These are phyloP conservation scores for Bradypodion ventrale DNA, from an alignment of 2,797 vertebrate genomes.

Conservation along the genomic window DNA sequence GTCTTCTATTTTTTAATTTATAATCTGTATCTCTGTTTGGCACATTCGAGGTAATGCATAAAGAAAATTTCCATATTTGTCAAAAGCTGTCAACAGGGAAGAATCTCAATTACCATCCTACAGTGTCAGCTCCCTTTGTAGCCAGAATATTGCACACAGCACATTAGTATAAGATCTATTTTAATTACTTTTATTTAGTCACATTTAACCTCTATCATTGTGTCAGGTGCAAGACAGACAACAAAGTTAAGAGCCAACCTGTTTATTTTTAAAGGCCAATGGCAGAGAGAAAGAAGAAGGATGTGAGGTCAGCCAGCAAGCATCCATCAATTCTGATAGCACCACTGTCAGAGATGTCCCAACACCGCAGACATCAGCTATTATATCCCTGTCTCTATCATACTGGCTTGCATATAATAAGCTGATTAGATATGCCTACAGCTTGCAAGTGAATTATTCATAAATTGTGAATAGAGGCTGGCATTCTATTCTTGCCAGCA, in stretches of 20 bases:
- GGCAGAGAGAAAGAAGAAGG: conserved; percentile 24
- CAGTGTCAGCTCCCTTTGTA: conserved; percentile 54
- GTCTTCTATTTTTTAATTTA: conserved; percentile 56
- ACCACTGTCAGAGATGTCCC: conserved; percentile 6
- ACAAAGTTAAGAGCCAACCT: conserved; percentile 40
- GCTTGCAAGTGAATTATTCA: conserved; percentile 67
- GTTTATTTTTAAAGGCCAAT: conserved; percentile 40
- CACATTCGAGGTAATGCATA: conserved; percentile 54
- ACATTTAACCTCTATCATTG: conserved; percentile 60
- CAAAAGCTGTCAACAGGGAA: conserved; percentile 65
- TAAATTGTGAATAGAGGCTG: conserved; percentile 52
- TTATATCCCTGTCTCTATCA: conserved; percentile 53
- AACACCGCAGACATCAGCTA: conserved; percentile 3
- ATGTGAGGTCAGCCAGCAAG: conserved; percentile 34
- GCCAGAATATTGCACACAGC: conserved; percentile 49
- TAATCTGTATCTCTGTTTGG: conserved; percentile 57
- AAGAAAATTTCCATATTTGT: conserved; percentile 68
- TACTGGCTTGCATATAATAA: conserved; percentile 67
- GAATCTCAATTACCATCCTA: conserved; percentile 66
- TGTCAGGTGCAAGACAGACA: conserved; percentile 41
- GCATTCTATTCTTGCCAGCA: conserved; percentile 22
- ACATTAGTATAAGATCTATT: conserved; percentile 58
- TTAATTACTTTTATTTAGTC: conserved; percentile 70
- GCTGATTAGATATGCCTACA: conserved; percentile 58
- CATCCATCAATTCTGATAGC: conserved; percentile 39